A percentile compares a stretch with the other conserved stretches of the same genome.
phyloP scores from a whole-genome alignment of 2,797 vertebrate genomes.

The Sebastes taczanowskii region DNA sequence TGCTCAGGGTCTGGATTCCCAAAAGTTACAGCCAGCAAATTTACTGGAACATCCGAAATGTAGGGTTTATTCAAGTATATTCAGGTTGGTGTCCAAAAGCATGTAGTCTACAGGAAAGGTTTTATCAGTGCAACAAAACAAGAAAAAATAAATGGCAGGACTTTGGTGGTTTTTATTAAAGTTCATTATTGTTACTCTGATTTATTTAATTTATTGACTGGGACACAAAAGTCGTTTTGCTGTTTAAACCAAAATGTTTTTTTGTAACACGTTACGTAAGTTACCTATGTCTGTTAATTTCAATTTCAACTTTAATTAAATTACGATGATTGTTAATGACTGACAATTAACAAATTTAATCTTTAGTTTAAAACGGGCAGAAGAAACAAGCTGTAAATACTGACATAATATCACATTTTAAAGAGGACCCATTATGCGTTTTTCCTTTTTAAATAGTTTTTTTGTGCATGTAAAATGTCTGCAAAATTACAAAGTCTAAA shows the following conservation, averaged over 20 bases:
- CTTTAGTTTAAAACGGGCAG: background rate
- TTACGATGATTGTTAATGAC: background rate
- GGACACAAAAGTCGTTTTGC: background rate
- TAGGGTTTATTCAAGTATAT: background rate
- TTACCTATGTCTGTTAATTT: background rate
- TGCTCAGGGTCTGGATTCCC: background rate
- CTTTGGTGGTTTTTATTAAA: background rate
- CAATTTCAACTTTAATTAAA: background rate
- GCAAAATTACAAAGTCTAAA: too few relatives aligned
- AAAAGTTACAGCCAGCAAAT: background rate
- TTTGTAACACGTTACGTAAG: background rate
- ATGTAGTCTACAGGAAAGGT: background rate
- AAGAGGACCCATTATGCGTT: too few relatives aligned
- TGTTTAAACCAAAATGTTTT: background rate
- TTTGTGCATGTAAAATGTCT: too few relatives aligned
- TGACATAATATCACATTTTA: background rate
- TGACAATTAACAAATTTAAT: background rate
- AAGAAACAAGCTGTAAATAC: background rate
- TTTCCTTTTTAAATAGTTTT: too few relatives aligned
- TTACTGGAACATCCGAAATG: slow-evolving; percentile 16
- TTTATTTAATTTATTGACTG: background rate
- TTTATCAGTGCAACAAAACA: background rate
- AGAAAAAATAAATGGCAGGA: background rate
- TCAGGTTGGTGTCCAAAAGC: background rate
- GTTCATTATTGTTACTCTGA: background rate